Percentiles rank a stretch among this genome's conserved stretches.
Conservation (phyloP, 2,797 vertebrate species). For the Mormyrus hasselquistii region DNA sequence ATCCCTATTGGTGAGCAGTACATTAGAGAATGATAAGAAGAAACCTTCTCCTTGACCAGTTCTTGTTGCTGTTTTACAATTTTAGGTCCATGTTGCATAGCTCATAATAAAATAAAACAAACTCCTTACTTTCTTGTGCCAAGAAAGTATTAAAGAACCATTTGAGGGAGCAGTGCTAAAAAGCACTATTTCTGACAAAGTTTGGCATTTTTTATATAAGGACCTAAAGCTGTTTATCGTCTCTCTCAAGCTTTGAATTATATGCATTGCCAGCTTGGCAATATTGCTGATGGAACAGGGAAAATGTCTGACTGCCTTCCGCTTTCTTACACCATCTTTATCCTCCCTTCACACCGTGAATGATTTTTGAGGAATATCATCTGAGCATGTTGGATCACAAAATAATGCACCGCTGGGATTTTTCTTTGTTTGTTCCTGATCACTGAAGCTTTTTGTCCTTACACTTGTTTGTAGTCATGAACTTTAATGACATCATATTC, state of each 20-base stretch:
- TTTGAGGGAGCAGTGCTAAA: not conserved
- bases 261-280: not conserved
- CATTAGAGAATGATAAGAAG: not conserved
- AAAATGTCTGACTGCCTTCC: not conserved
- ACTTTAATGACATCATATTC: too few relatives aligned
- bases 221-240: not conserved
- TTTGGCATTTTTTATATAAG: not conserved
- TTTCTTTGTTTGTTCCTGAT: not conserved
- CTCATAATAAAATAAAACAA: not conserved
- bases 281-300: not conserved
- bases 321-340: not conserved
- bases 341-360: not conserved
- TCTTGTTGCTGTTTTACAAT: not conserved
- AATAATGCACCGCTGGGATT: not conserved
- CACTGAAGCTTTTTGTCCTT: not conserved
- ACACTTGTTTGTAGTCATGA: not conserved
- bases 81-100: not conserved
- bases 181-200: not conserved
- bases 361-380: not conserved
- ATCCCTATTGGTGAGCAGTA: conserved; percentile 6
- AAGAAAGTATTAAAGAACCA: not conserved
- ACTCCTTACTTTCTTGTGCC: not conserved
- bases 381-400: not conserved
- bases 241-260: not conserved
- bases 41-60: not conserved